Base-by-base conservation (phyloP, 2,797 vertebrate species). In the Falco columbarius region DNA sequence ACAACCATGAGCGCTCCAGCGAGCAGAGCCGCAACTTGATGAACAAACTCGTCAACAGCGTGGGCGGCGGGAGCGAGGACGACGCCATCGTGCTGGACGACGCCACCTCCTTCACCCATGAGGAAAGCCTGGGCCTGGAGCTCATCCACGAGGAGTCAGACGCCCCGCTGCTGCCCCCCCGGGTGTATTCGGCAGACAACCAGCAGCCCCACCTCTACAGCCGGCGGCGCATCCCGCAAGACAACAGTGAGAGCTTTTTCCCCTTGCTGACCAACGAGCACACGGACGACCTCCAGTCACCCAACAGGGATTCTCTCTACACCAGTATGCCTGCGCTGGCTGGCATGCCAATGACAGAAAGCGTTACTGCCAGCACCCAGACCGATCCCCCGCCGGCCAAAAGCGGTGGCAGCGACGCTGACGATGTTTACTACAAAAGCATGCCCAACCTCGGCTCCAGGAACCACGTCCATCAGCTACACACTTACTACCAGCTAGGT, bases 341-440 rank as follows among this genome's bases (percentile, higher is more conserved):
- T 6, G 99, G 99, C 88, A 98, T 98, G 95, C 98, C 98, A 5
- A 90, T 98, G 36, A 94, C 98, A 5, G 98, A 98, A 81, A 97
- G 97, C 7, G 97, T 98, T 80, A 97, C 98, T 20, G 95, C 98
- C 96, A 98, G 98, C 96, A 98, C 98, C 91, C 99, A 99, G 93
- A 93, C 98, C 95, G 99, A 99, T 93, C 98, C 98, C 72, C 97
- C 98, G 6, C 97, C 98, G 24, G 98, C 99, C 97, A 99, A 98
- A 98, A 98, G 98, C 27, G 94, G 98, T 7, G 13, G 93, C 4
- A 30, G 93, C 40, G 98, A 99, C 52, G 96, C 97, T 7, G 99
- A 99, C 3, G 99, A 99, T 49, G 99, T 99, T 96, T 99, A 99
- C 98, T 99, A 99, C 98, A 99, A 99, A 98, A 99, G 99, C 98